A percentile compares a stretch with the other conserved stretches of the same genome.
Conservation (phyloP, 2,797 vertebrate species). For the Pantherophis vulpinus region DNA sequence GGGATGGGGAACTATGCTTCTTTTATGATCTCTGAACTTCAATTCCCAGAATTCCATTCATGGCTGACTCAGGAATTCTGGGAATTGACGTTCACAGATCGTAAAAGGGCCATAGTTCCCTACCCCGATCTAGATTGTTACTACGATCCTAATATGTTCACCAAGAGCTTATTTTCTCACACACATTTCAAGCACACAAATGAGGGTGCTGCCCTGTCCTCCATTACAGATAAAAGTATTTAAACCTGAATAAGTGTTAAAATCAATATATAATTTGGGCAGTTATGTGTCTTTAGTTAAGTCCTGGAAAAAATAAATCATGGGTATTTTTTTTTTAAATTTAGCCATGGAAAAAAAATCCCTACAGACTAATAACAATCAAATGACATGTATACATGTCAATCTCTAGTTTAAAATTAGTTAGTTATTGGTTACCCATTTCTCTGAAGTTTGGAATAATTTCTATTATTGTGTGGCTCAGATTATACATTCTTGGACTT, state of each 20-base stretch:
- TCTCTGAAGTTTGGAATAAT: neutral
- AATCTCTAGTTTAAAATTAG: neutral
- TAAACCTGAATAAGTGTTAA: neutral
- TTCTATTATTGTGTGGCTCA: neutral
- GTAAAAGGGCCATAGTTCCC: neutral
- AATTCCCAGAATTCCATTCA: neutral
- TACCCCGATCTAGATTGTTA: neutral
- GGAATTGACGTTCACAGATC: neutral
- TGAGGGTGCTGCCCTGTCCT: neutral
- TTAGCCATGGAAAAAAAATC: neutral
- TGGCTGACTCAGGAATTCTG: neutral
- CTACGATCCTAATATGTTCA: neutral
- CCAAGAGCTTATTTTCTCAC: neutral
- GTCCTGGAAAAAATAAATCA: neutral
- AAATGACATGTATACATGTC: neutral
- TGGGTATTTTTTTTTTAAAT: too few relatives aligned
- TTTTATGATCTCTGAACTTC: neutral
- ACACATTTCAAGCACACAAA: neutral
- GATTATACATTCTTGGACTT: neutral
- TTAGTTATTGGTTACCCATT: neutral
- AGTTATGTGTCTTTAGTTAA: neutral
- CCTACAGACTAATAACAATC: neutral
- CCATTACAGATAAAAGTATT: neutral
- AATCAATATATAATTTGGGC: neutral
- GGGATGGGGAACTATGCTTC: neutral